phyloP scores from a whole-genome alignment of 1,140 invertebrate genomes.

The Orchesella cincta region DNA sequence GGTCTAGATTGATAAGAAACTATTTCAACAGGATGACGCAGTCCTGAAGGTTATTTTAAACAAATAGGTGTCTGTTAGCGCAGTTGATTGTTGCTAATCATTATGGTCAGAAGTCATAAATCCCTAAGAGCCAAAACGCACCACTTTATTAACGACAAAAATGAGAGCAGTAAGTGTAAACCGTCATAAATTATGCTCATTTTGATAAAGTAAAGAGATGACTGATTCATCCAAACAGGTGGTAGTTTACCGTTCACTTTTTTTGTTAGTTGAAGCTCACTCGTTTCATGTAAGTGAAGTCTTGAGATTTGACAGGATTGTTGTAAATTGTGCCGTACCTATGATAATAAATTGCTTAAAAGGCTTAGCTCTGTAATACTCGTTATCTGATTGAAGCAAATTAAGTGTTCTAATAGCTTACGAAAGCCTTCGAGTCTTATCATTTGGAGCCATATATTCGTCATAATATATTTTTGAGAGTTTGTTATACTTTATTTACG shows the following conservation, averaged over 20 bases:
- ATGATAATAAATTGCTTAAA: too few relatives aligned
- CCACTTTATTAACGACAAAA: too few relatives aligned
- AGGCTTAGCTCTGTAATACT: too few relatives aligned
- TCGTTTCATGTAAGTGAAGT: too few relatives aligned
- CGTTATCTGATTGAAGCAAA: slow-evolving; percentile 18
- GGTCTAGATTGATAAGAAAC: too few relatives aligned
- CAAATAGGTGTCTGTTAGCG: background rate
- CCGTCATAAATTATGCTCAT: background rate
- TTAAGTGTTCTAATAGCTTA: background rate
- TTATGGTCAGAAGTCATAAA: slow-evolving; percentile 8
- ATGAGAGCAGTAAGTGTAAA: slow-evolving; percentile 16
- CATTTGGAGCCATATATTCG: background rate
- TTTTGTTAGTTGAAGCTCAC: too few relatives aligned
- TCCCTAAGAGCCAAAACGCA: background rate
- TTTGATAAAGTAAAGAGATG: background rate
- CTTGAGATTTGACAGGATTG: too few relatives aligned
- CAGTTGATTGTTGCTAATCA: background rate
- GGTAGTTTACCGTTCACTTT: too few relatives aligned
- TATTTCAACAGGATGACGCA: background rate
- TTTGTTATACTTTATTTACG: too few relatives aligned
- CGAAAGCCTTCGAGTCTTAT: slow-evolving; percentile 9
- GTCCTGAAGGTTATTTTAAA: background rate
- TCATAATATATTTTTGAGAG: too few relatives aligned
- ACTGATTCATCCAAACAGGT: background rate
- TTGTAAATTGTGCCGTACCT: too few relatives aligned